Conservation (phyloP, 2,888 invertebrate genomes). For the Vanessa cardui region DNA sequence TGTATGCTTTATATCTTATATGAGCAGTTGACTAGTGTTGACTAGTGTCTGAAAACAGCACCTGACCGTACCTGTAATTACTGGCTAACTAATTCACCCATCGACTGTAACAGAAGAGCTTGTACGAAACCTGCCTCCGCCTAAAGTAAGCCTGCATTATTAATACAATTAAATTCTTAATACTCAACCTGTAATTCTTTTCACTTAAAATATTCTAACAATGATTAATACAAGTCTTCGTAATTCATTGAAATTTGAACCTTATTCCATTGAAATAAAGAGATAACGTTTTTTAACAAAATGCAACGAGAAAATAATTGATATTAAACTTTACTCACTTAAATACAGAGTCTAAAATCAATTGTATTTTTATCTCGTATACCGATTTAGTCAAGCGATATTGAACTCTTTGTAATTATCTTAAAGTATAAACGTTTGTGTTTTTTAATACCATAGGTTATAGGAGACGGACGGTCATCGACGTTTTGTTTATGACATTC, state of each 20-base stretch:
- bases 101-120: too few relatives aligned
- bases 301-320: neutral
- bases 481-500: conserved; percentile 52
- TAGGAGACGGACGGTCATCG: conserved; percentile 48
- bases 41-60: too few relatives aligned
- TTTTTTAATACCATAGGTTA: conserved; percentile 31
- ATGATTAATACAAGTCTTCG: neutral
- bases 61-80: too few relatives aligned
- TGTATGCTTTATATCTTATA: too few relatives aligned
- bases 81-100: too few relatives aligned
- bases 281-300: neutral
- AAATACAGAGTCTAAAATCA: conserved; percentile 1
- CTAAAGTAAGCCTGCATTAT: too few relatives aligned
- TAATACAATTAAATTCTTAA: neutral
- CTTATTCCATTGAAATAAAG: neutral
- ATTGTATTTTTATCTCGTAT: conserved; percentile 8
- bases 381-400: conserved; percentile 20
- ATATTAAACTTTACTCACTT: neutral
- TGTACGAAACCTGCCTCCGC: too few relatives aligned
- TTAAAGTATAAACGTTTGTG: conserved; percentile 23
- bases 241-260: neutral
- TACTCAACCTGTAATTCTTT: too few relatives aligned
- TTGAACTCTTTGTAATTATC: conserved; percentile 29
- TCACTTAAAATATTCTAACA: neutral
- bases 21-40: too few relatives aligned